phyloP scores from a whole-genome alignment of 2,113 vertebrate species.

The Callipepla californica region DNA sequence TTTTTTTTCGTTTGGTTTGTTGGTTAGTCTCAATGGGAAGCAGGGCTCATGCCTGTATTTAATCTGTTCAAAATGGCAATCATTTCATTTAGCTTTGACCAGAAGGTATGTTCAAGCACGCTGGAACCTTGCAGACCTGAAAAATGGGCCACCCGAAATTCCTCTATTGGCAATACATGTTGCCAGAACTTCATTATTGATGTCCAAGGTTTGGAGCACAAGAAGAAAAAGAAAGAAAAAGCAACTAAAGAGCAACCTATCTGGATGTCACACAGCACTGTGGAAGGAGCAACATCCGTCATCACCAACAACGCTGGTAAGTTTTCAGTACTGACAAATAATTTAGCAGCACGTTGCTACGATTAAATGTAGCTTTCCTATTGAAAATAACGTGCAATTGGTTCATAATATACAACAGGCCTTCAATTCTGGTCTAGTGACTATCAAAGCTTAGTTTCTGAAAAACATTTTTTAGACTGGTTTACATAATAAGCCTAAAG shows the following conservation, averaged over 20 bases:
- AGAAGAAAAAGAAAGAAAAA: conserved; percentile 37
- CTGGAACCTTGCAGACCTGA: neutral
- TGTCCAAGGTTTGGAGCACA: conserved; percentile 30
- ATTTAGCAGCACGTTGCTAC: neutral
- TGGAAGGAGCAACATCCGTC: conserved; percentile 7
- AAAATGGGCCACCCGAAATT: conserved; percentile 48
- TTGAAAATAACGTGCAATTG: neutral
- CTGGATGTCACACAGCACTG: conserved; percentile 68
- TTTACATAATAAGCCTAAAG: neutral
- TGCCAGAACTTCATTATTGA: conserved; percentile 61
- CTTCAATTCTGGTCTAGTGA: neutral
- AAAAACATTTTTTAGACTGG: neutral
- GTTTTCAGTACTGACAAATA: neutral
- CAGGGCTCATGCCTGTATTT: neutral
- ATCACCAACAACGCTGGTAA: neutral
- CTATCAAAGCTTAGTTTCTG: neutral
- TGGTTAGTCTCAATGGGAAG: neutral
- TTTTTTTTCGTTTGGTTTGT: neutral
- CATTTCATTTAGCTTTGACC: conserved; percentile 33
- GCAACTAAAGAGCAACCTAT: conserved; percentile 49
- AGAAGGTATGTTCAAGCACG: neutral
- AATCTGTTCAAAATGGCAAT: neutral
- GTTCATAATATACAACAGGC: neutral
- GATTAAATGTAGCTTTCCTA: neutral
- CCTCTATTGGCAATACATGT: conserved; percentile 19